Conservation (phyloP, 2,888 invertebrate genomes). For the Cinara cedri region DNA sequence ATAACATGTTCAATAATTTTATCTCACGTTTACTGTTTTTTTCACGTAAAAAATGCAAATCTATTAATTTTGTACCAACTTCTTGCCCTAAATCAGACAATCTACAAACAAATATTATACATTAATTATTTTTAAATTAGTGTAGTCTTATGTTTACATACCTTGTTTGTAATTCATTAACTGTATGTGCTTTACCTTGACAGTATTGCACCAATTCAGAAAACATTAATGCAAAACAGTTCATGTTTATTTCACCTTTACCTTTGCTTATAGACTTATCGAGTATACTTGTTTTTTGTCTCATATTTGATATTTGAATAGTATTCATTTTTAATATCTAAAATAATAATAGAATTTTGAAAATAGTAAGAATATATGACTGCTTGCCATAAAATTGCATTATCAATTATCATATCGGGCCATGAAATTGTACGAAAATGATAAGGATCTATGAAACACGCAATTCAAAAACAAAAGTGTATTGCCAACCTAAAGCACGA, state of each 20-base stretch:
- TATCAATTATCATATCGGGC: no score
- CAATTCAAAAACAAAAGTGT: no score
- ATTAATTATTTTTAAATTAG: not conserved
- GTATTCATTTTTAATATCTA: conserved; percentile 55
- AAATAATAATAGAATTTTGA: no score
- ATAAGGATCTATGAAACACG: no score
- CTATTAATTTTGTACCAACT: conserved; percentile 91
- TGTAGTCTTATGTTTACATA: conserved; percentile 63
- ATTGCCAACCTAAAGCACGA: no score
- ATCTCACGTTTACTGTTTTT: conserved; percentile 93
- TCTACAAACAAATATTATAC: conserved; percentile 66
- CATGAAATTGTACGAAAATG: no score
- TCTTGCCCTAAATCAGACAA: conserved; percentile 92
- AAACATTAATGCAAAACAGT: conserved; percentile 92
- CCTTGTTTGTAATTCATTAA: conserved; percentile 94
- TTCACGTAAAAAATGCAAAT: conserved; percentile 92
- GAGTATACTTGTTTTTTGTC: conserved; percentile 78
- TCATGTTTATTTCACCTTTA: conserved; percentile 88
- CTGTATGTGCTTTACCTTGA: conserved; percentile 92
- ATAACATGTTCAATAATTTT: conserved; percentile 89
- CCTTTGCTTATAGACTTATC: conserved; percentile 92
- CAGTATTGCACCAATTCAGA: conserved; percentile 98
- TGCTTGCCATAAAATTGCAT: no score
- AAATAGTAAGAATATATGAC: no score
- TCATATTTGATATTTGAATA: conserved; percentile 62